Percentiles rank a stretch among this genome's conserved stretches.
Conservation (phyloP, 2,888 invertebrate species). For the Poecilus cupreus region DNA sequence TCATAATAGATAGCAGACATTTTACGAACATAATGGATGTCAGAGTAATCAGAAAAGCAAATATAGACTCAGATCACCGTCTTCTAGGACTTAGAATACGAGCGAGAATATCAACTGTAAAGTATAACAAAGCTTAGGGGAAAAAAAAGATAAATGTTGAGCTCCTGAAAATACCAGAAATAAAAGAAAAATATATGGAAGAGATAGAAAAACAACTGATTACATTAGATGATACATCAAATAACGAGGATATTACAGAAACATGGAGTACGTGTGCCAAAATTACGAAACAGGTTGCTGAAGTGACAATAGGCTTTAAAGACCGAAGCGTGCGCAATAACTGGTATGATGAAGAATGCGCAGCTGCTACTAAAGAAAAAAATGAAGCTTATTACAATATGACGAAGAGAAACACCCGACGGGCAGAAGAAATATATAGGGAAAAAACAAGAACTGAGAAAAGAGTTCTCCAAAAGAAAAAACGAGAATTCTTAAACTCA, state of each 20-base stretch:
- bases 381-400: not conserved
- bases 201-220: not conserved
- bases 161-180: not conserved
- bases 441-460: not conserved
- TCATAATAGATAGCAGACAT: conserved; percentile 46
- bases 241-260: not conserved
- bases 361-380: not conserved
- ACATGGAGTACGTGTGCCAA: not conserved
- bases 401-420: not conserved
- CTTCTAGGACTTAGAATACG: conserved; percentile 27
- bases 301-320: not conserved
- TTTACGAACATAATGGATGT: conserved; percentile 26
- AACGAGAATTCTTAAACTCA: not conserved
- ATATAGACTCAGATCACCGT: conserved; percentile 42
- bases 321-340: not conserved
- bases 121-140: conserved; percentile 3
- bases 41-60: conserved; percentile 49
- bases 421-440: not conserved
- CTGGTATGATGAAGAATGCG: conserved; percentile 7
- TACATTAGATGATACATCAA: not conserved
- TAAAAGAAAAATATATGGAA: not conserved
- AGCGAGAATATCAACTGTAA: conserved; percentile 44
- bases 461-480: not conserved
- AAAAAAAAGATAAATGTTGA: not conserved
- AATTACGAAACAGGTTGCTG: not conserved